phyloP scores from a whole-genome alignment of 2,888 invertebrate genomes.

The Drosophila buzzatii region DNA sequence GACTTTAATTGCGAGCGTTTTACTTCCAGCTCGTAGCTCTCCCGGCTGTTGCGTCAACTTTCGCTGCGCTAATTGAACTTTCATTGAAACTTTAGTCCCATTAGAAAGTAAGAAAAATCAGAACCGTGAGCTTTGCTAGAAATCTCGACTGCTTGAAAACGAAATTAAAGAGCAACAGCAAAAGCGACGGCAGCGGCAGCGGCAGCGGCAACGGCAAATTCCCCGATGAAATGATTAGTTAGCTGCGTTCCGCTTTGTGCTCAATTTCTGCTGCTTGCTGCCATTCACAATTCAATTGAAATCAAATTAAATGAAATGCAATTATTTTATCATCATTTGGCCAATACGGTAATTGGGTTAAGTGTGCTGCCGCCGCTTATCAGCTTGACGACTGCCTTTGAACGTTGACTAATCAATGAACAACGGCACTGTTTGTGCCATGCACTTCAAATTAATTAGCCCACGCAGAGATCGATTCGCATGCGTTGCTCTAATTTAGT shows the following conservation, averaged over 20 bases:
- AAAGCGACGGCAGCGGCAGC: slow-evolving; percentile 20
- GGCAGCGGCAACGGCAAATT: slow-evolving; percentile 32
- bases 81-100: slow-evolving; percentile 73
- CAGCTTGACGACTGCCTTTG: slow-evolving; percentile 49
- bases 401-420: slow-evolving; percentile 57
- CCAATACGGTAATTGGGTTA: slow-evolving; percentile 74
- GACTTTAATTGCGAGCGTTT: slow-evolving; percentile 3
- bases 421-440: slow-evolving; percentile 41
- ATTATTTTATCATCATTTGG: slow-evolving; percentile 75
- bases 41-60: slow-evolving; percentile 61
- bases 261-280: slow-evolving; percentile 25
- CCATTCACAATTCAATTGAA: slow-evolving; percentile 42
- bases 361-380: slow-evolving; percentile 68
- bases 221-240: slow-evolving; percentile 60
- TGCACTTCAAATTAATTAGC: slow-evolving; percentile 63
- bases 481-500: slow-evolving; percentile 55
- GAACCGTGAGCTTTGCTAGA: slow-evolving; percentile 41
- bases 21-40: slow-evolving; percentile 3
- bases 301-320: slow-evolving; percentile 78
- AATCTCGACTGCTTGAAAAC: slow-evolving; percentile 59
- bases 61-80: slow-evolving; percentile 79
- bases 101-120: slow-evolving; percentile 72
- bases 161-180: slow-evolving; percentile 60
- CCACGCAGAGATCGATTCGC: slow-evolving; percentile 41
- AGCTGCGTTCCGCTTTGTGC: slow-evolving; percentile 38